These are phyloP conservation scores for Apocrypta bakeri DNA, from an alignment of 1,140 invertebrate species.

Conservation along the genomic window DNA sequence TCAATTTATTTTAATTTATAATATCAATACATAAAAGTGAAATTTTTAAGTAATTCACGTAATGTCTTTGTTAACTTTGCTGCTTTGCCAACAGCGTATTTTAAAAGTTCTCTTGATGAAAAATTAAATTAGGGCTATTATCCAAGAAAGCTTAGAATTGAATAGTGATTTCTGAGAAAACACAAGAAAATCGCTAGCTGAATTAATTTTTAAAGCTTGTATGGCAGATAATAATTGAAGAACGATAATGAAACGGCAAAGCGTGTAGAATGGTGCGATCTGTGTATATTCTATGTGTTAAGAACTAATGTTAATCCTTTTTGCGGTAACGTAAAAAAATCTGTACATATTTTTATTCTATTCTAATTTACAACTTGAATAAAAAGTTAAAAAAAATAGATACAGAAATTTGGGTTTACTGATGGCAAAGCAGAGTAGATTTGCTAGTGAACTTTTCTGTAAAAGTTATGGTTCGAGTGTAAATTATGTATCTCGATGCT, in stretches of 20 bases:
- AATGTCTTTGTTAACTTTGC: constrained; percentile 44
- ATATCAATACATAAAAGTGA: not conserved
- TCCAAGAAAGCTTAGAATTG: constrained; percentile 33
- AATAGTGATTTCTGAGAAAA: constrained; percentile 36
- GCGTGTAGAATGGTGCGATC: constrained; percentile 44
- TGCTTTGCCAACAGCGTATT: constrained; percentile 50
- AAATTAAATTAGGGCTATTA: constrained; percentile 25
- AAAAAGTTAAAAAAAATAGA: constrained; percentile 39
- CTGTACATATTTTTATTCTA: constrained; percentile 53
- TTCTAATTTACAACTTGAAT: constrained; percentile 51
- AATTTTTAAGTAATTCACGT: constrained; percentile 24
- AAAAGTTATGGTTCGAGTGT: constrained; percentile 42
- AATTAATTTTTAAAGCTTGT: constrained; percentile 43
- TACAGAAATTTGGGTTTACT: constrained; percentile 47
- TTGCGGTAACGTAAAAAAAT: constrained; percentile 47
- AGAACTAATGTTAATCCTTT: constrained; percentile 50
- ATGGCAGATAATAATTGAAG: constrained; percentile 35
- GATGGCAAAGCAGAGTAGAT: constrained; percentile 49
- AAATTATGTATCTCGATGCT: constrained; percentile 40
- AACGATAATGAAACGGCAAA: constrained; percentile 36
- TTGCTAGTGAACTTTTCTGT: constrained; percentile 52
- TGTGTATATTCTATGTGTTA: constrained; percentile 51
- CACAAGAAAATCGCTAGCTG: constrained; percentile 9
- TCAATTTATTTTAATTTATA: constrained; percentile 13
- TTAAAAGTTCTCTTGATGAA: constrained; percentile 40